These are phyloP conservation scores for Spatula versicolor DNA, from an alignment of 2,797 vertebrate species.

Conservation along the genomic window DNA sequence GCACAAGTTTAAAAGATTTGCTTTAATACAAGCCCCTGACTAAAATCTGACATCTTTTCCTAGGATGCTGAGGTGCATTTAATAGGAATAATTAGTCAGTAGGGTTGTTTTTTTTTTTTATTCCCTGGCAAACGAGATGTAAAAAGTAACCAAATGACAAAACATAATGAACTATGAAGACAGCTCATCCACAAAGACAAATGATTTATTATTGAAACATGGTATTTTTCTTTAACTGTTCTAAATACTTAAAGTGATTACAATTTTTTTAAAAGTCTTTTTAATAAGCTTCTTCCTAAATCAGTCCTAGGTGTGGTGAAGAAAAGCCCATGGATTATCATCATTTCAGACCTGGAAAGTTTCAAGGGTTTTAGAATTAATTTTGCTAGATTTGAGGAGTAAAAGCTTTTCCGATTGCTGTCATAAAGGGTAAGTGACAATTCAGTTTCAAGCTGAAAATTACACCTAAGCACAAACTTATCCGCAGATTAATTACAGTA, in stretches of 20 bases:
- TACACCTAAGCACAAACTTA: not conserved
- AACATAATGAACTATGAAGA: not conserved
- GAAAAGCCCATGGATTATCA: not conserved
- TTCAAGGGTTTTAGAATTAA: not conserved
- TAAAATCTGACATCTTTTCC: not conserved
- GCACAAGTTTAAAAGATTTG: not conserved
- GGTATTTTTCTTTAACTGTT: not conserved
- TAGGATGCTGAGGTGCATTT: not conserved
- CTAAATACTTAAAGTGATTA: not conserved
- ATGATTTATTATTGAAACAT: not conserved
- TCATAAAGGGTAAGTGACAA: not conserved
- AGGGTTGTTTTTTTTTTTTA: not conserved
- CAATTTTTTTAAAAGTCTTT: not conserved
- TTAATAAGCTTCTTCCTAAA: not conserved
- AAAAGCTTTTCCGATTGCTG: not conserved
- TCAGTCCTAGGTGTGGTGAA: not conserved
- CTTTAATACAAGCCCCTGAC: not conserved
- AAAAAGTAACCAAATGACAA: not conserved
- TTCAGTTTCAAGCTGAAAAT: not conserved
- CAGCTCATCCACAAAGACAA: not conserved
- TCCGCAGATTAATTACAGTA: not conserved
- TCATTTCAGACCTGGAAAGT: not conserved
- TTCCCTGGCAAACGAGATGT: not conserved
- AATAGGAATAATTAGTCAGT: not conserved
- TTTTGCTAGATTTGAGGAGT: not conserved